These are phyloP conservation scores for Gonocerus acuteangulatus DNA, from an alignment of 2,888 invertebrate species.

Conservation along the genomic window DNA sequence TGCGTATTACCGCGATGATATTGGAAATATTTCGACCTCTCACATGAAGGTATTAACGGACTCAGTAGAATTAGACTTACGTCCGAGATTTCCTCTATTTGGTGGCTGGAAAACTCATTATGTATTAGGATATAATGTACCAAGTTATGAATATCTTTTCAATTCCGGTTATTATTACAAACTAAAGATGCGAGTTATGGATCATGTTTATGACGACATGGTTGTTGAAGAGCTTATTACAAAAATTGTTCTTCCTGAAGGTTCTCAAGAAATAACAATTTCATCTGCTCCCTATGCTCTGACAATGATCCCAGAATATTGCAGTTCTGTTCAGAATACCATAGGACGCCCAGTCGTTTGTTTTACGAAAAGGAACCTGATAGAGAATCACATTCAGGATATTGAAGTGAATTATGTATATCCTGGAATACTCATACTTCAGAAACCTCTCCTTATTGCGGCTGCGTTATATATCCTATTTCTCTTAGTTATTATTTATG, in stretches of 20 bases:
- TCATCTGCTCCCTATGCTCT: conserved; percentile 75
- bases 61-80: conserved; percentile 88
- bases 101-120: conserved; percentile 99
- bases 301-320: conserved; percentile 60
- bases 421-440: conserved; percentile 74
- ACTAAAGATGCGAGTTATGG: conserved; percentile 87
- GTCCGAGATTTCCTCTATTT: conserved; percentile 93
- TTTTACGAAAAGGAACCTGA: conserved; percentile 74
- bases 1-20: conserved; percentile 95
- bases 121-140: conserved; percentile 92
- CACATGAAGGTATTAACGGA: conserved; percentile 81
- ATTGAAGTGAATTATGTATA: conserved; percentile 79
- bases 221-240: conserved; percentile 81
- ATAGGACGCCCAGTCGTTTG: conserved; percentile 83
- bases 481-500: conserved; percentile 83
- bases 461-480: conserved; percentile 84
- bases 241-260: conserved; percentile 89
- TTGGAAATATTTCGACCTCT: conserved; percentile 98
- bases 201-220: conserved; percentile 96
- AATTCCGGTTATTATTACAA: conserved; percentile 49
- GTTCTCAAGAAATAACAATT: conserved; percentile 72
- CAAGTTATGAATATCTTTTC: conserved; percentile 91
- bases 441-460: conserved; percentile 86
- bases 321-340: conserved; percentile 91
- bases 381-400: conserved; percentile 93